Evolutionary conservation across 2,113 vertebrate genomes (phyloP).

Genomic region (Vidua chalybeata): DNA sequence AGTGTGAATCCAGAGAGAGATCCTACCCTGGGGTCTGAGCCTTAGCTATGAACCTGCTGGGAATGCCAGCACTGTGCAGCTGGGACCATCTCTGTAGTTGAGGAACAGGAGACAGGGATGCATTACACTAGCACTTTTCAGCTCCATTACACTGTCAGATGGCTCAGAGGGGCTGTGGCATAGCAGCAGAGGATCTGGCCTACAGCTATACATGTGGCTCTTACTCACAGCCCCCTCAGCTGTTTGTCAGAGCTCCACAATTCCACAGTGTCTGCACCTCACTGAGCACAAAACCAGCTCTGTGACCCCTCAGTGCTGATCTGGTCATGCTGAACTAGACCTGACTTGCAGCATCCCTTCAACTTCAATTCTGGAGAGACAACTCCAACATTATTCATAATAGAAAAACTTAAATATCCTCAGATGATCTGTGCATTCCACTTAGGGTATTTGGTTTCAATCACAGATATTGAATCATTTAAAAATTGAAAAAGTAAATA

Average conservation of each 20-base stretch:
- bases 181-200: constrained; percentile 24
- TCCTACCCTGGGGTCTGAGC: not conserved
- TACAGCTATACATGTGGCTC: not conserved
- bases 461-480: not conserved
- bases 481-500: not conserved
- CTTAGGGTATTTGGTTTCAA: not conserved
- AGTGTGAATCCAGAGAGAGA: not conserved
- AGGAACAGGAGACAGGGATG: constrained; percentile 9
- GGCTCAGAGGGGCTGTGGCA: constrained; percentile 32
- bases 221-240: constrained; percentile 27
- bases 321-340: not conserved
- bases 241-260: not conserved
- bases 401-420: not conserved
- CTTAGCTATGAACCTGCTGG: fast-evolving
- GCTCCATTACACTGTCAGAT: constrained; percentile 45
- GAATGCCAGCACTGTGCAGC: not conserved
- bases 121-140: constrained; percentile 22
- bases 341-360: not conserved
- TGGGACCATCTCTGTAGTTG: not conserved
- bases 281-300: not conserved
- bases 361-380: not conserved
- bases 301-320: not conserved
- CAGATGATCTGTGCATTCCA: not conserved
- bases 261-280: not conserved
- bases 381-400: no score